Percentiles rank a stretch among this genome's conserved stretches.
phyloP scores from a whole-genome alignment of 2,113 vertebrate genomes.

The Suncus etruscus region DNA sequence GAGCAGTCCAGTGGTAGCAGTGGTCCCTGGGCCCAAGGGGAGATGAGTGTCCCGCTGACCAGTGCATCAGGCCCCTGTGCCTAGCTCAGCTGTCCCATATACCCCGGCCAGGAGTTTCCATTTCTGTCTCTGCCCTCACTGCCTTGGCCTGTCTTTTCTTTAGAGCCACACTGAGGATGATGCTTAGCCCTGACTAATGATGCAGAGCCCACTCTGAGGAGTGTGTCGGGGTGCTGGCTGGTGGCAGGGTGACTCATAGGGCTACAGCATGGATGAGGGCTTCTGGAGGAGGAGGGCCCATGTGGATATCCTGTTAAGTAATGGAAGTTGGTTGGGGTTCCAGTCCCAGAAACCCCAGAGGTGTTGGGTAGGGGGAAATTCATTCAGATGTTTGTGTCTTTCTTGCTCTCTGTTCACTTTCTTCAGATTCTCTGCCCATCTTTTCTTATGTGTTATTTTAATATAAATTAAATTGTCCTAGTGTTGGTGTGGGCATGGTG shows the following conservation, averaged over 20 bases:
- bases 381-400: background rate
- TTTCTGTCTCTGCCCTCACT: background rate
- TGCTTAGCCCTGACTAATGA: background rate
- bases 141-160: background rate
- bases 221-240: too few relatives aligned
- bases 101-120: background rate
- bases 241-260: too few relatives aligned
- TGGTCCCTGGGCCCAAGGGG: background rate
- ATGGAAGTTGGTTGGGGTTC: too few relatives aligned
- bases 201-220: background rate
- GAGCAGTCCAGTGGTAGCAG: background rate
- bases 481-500: too few relatives aligned
- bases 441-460: too few relatives aligned
- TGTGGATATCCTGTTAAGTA: background rate
- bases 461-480: too few relatives aligned
- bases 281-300: background rate
- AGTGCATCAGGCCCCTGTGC: too few relatives aligned
- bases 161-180: background rate
- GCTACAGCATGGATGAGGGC: background rate
- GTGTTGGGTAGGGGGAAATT: too few relatives aligned
- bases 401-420: background rate
- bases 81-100: too few relatives aligned
- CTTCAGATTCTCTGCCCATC: background rate
- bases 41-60: background rate
- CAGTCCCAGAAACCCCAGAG: too few relatives aligned